These are phyloP conservation scores for Scolopax mira DNA, from an alignment of 2,113 vertebrate genomes.

Conservation along the genomic window DNA sequence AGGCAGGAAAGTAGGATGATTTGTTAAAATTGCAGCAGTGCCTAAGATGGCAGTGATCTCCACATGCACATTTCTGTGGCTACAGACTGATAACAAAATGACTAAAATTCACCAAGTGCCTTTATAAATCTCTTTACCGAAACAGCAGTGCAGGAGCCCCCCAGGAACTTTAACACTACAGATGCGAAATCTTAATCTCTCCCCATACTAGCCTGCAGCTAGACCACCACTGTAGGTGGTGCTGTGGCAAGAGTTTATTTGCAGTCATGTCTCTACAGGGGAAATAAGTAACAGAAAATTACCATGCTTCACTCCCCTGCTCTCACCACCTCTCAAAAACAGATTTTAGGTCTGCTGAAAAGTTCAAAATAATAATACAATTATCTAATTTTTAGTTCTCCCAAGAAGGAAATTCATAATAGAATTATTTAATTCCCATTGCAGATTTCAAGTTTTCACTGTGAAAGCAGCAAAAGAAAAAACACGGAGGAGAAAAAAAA, in stretches of 20 bases:
- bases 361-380: neutral
- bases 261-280: neutral
- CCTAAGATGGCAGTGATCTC: neutral
- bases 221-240: slow-evolving; percentile 31
- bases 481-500: too few relatives aligned
- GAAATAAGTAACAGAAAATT: slow-evolving; percentile 27
- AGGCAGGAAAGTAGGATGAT: neutral
- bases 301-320: neutral
- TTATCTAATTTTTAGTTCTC: neutral
- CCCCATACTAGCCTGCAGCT: slow-evolving; percentile 8
- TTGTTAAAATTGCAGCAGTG: neutral
- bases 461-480: neutral
- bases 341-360: neutral
- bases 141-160: slow-evolving; percentile 15
- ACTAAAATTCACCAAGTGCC: slow-evolving; percentile 11
- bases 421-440: neutral
- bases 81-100: slow-evolving; percentile 35
- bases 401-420: neutral
- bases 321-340: neutral
- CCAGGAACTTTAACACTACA: neutral
- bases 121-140: slow-evolving; percentile 21
- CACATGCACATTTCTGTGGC: neutral
- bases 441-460: neutral
- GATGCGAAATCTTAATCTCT: slow-evolving; percentile 50
- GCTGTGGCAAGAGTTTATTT: neutral